Percentiles rank a stretch among this genome's conserved stretches.
phyloP scores from a whole-genome alignment of 2,113 vertebrate species.

The Sphyrna mokarran region DNA sequence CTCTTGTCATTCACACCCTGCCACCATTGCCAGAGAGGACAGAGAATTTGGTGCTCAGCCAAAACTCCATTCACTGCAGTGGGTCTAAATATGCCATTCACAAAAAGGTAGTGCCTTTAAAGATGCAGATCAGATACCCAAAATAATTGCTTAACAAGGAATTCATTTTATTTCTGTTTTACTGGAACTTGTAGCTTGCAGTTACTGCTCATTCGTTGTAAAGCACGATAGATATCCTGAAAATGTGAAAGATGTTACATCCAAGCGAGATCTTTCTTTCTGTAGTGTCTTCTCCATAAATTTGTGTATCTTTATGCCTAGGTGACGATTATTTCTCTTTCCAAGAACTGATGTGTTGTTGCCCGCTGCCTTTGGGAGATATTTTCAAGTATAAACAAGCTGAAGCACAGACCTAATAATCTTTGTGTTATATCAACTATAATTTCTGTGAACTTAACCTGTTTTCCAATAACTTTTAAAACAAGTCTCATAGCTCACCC shows the following conservation, averaged over 20 bases:
- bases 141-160: neutral
- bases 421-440: neutral
- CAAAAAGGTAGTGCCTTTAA: neutral
- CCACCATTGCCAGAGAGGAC: too few species aligned
- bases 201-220: neutral
- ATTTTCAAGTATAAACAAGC: constrained; percentile 24
- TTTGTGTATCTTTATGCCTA: neutral
- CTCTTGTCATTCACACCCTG: too few species aligned
- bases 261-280: neutral
- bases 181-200: neutral
- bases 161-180: neutral
- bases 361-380: neutral
- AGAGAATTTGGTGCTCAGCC: too few species aligned
- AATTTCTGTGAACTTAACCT: neutral
- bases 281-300: neutral
- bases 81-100: neutral
- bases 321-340: neutral
- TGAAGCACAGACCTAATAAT: constrained; percentile 27
- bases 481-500: neutral
- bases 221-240: neutral
- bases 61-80: too few species aligned
- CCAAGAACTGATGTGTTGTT: neutral
- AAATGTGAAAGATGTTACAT: neutral
- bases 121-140: neutral
- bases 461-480: constrained; percentile 27